These are phyloP conservation scores for Lucinisca nassula DNA, from an alignment of 2,888 invertebrate species.

Conservation along the genomic window DNA sequence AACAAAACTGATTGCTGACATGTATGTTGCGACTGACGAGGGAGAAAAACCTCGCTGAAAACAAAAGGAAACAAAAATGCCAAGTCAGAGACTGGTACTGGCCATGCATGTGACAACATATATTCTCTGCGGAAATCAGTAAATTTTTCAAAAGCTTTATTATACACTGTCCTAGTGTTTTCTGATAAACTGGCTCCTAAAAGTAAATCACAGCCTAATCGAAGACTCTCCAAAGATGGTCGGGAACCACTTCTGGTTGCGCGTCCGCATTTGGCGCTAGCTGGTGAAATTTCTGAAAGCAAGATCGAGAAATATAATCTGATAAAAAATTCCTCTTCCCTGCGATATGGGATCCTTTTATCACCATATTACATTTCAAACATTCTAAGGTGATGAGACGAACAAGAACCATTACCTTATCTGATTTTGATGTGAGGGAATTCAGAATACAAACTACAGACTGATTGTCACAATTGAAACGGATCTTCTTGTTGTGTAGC, in stretches of 20 bases:
- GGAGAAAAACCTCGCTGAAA: too few relatives aligned
- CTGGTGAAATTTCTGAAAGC: constrained; percentile 18
- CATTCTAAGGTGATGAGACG: constrained; percentile 33
- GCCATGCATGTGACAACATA: not conserved
- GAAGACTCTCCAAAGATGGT: constrained; percentile 35
- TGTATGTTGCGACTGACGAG: not conserved
- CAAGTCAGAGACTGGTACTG: not conserved
- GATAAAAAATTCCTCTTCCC: constrained; percentile 30
- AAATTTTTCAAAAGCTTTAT: not conserved
- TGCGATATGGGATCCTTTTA: constrained; percentile 34
- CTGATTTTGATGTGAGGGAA: constrained; percentile 26
- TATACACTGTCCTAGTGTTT: constrained; percentile 4
- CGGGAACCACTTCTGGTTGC: not conserved
- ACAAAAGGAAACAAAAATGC: not conserved
- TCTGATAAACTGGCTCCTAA: constrained; percentile 11
- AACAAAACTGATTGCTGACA: constrained; percentile 21
- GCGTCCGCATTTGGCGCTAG: constrained; percentile 25
- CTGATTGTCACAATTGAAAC: constrained; percentile 39
- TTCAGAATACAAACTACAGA: constrained; percentile 46
- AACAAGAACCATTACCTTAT: constrained; percentile 29
- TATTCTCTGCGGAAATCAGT: not conserved
- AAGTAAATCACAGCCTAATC: not conserved
- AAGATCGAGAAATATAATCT: constrained; percentile 41
- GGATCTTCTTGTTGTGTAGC: constrained; percentile 20
- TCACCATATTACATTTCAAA: constrained; percentile 22